Percentiles rank a stretch among this genome's conserved stretches.
Evolutionary conservation across 2,797 vertebrate genomes (phyloP).

Genomic region (Carcharodon carcharias): DNA sequence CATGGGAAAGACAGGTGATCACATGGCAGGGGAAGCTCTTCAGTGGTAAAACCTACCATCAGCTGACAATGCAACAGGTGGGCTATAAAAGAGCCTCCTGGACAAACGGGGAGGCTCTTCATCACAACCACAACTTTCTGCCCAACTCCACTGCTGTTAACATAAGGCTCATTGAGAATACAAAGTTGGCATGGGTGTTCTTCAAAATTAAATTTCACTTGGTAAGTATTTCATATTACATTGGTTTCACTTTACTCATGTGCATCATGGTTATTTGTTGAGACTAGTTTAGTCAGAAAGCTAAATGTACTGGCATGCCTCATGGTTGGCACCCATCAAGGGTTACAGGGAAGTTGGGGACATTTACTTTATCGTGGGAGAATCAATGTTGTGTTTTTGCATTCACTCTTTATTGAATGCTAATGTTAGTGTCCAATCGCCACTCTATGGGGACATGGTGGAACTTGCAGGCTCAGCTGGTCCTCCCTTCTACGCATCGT

Average conservation of each 20-base stretch:
- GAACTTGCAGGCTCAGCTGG: not conserved
- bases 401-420: not conserved
- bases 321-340: not conserved
- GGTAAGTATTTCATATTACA: too few species aligned
- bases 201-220: too few species aligned
- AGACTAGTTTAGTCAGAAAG: not conserved
- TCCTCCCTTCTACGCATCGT: not conserved
- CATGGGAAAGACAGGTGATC: not conserved
- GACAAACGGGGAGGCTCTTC: not conserved
- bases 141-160: not conserved
- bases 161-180: too few species aligned
- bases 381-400: not conserved
- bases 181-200: too few species aligned
- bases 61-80: not conserved
- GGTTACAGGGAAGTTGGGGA: not conserved
- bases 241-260: too few species aligned
- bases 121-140: not conserved
- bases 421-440: not conserved
- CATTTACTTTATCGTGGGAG: not conserved
- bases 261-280: not conserved
- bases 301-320: not conserved
- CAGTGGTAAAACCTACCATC: not conserved
- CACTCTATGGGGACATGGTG: not conserved
- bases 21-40: not conserved
- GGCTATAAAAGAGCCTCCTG: too few species aligned